A percentile compares a stretch with the other conserved stretches of the same genome.
These are phyloP conservation scores for Pontoporia blainvillei DNA, from an alignment of 2,113 vertebrate species.

Conservation along the genomic window DNA sequence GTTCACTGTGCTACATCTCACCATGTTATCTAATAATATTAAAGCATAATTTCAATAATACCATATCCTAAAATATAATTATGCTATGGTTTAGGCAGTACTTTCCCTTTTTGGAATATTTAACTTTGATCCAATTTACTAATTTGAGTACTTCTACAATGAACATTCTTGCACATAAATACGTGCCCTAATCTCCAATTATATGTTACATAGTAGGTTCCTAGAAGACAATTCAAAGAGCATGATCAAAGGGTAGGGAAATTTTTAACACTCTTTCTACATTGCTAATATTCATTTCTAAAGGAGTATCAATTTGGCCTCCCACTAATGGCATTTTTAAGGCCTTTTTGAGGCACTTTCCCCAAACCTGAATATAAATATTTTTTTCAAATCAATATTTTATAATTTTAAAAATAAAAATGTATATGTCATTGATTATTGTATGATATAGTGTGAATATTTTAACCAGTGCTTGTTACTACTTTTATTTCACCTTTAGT, in stretches of 20 bases:
- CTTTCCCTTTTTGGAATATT: not conserved
- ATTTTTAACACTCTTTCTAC: not conserved
- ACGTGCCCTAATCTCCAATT: not conserved
- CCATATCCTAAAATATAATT: not conserved
- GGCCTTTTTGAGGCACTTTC: not conserved
- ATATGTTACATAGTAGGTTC: not conserved
- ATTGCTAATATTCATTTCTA: not conserved
- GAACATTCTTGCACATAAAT: not conserved
- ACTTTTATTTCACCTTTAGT: not conserved
- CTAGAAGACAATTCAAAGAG: not conserved
- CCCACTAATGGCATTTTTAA: fast-evolving
- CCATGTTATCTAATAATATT: not conserved
- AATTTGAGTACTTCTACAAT: not conserved
- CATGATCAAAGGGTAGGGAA: not conserved
- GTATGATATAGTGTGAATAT: not conserved
- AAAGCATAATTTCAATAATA: not conserved
- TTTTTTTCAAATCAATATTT: not conserved
- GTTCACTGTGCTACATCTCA: not conserved
- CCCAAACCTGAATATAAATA: not conserved
- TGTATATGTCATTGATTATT: not conserved
- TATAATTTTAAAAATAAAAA: not conserved
- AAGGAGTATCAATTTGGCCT: not conserved
- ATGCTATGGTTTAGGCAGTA: not conserved
- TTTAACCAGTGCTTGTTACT: not conserved
- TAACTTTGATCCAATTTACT: not conserved